Evolutionary conservation across 2,888 invertebrate species (phyloP).

Genomic region (Blastobasis adustella): DNA sequence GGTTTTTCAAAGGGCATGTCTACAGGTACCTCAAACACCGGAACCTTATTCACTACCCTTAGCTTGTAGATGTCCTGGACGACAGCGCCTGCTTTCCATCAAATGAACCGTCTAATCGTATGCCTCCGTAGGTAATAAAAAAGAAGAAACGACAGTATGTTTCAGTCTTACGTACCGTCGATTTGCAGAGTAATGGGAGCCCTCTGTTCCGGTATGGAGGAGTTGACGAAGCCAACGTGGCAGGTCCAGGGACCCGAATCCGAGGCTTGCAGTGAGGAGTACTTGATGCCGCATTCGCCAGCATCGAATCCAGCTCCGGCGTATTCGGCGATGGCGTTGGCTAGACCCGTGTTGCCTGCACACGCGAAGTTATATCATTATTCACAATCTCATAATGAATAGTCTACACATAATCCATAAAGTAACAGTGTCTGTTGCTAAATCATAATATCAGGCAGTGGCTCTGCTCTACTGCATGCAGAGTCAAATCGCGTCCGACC

Average conservation of each 20-base stretch:
- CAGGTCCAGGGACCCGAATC: slow-evolving; percentile 54
- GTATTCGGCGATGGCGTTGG: slow-evolving; percentile 12
- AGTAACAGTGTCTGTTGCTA: too few species aligned
- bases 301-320: slow-evolving; percentile 52
- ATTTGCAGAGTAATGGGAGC: slow-evolving; percentile 22
- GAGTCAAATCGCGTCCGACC: too few species aligned
- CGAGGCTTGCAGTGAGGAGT: slow-evolving; percentile 20
- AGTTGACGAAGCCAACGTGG: slow-evolving; percentile 38
- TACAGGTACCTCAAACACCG: background rate
- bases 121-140: too few species aligned
- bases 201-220: slow-evolving; percentile 21
- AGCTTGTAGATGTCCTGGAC: too few species aligned
- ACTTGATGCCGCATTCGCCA: slow-evolving; percentile 51
- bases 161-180: slow-evolving; percentile 18
- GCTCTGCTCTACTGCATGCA: too few species aligned
- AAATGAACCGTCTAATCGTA: too few species aligned
- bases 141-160: background rate
- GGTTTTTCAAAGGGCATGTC: too few species aligned
- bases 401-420: background rate
- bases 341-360: background rate
- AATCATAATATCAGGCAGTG: too few species aligned
- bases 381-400: background rate
- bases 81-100: too few species aligned
- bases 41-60: background rate
- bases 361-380: background rate